Percentiles rank a stretch among this genome's conserved stretches.
Evolutionary conservation across 2,797 vertebrate genomes (phyloP).

Genomic region (Apogon talboti): DNA sequence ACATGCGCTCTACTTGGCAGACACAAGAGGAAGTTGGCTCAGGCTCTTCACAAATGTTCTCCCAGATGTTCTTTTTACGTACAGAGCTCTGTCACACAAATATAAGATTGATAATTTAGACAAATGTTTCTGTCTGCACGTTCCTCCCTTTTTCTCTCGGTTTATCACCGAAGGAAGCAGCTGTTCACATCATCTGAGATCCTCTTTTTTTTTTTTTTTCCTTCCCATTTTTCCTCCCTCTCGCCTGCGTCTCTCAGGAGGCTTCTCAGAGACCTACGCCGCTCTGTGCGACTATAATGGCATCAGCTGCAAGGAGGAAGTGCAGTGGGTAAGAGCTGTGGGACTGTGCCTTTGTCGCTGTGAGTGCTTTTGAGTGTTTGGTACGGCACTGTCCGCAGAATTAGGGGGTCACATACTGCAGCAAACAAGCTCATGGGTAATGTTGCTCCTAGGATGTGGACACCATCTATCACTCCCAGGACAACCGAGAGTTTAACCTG

Average conservation of each 20-base stretch:
- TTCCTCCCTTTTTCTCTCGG: slow-evolving; percentile 28
- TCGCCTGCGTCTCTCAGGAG: slow-evolving; percentile 81
- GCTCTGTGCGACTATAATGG: slow-evolving; percentile 94
- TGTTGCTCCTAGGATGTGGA: slow-evolving; percentile 89
- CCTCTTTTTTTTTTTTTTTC: slow-evolving; percentile 16
- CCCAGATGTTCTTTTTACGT: slow-evolving; percentile 67
- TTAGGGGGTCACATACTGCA: slow-evolving; percentile 23
- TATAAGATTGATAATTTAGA: slow-evolving; percentile 62
- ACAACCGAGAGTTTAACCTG: slow-evolving; percentile 92
- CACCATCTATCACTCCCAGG: slow-evolving; percentile 94
- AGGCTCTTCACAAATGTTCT: slow-evolving; percentile 34
- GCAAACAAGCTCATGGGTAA: slow-evolving; percentile 56
- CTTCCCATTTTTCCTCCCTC: slow-evolving; percentile 17
- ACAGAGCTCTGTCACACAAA: slow-evolving; percentile 42
- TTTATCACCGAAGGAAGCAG: slow-evolving; percentile 60
- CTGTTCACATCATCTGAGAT: slow-evolving; percentile 62
- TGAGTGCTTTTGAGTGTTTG: slow-evolving; percentile 65
- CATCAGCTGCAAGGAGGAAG: slow-evolving; percentile 92
- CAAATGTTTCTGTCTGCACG: slow-evolving; percentile 42
- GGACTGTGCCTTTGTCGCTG: slow-evolving; percentile 58
- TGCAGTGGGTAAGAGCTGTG: slow-evolving; percentile 89
- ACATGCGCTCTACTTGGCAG: slow-evolving; percentile 32
- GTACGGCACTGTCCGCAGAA: slow-evolving; percentile 43
- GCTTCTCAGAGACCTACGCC: slow-evolving; percentile 92
- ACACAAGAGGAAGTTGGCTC: slow-evolving; percentile 50